Evolutionary conservation across 92 coral and sea anemone species (phyloP).

Genomic region (Paramuricea clavata): DNA sequence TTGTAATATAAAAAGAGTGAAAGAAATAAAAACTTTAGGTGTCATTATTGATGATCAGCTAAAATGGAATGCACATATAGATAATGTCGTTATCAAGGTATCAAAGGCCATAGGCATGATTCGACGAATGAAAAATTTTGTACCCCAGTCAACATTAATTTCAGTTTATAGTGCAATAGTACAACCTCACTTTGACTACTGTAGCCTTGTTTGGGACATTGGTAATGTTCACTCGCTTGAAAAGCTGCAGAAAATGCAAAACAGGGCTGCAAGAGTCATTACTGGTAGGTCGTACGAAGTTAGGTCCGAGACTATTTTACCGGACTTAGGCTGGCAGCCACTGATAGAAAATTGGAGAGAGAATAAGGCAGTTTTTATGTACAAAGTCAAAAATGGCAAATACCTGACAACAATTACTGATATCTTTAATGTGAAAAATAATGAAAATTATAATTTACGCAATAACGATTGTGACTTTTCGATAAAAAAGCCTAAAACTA

Average conservation of each 20-base stretch:
- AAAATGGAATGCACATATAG: too few species aligned
- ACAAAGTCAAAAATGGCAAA: not conserved
- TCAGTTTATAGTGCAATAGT: too few species aligned
- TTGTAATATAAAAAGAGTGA: slow-evolving; percentile 6
- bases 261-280: not conserved
- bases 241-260: not conserved
- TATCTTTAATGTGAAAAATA: slow-evolving; percentile 1
- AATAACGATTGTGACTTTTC: not conserved
- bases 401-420: not conserved
- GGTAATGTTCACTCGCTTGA: not conserved
- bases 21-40: not conserved
- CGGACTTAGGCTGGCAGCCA: slow-evolving; percentile 10
- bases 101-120: too few species aligned
- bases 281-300: too few species aligned
- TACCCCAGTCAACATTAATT: too few species aligned
- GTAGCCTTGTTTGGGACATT: not conserved
- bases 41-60: too few species aligned
- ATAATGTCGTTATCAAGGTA: too few species aligned
- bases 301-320: too few species aligned
- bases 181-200: slow-evolving; percentile 3
- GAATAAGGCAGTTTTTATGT: slow-evolving; percentile 4
- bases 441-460: slow-evolving; percentile 27
- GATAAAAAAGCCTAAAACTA: not conserved
- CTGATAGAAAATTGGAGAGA: slow-evolving; percentile 20
- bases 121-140: too few species aligned